Evolutionary conservation across 1,140 invertebrate genomes (phyloP), one percentile per base, ranked within the genome.

Genomic region (Lerema accius): DNA sequence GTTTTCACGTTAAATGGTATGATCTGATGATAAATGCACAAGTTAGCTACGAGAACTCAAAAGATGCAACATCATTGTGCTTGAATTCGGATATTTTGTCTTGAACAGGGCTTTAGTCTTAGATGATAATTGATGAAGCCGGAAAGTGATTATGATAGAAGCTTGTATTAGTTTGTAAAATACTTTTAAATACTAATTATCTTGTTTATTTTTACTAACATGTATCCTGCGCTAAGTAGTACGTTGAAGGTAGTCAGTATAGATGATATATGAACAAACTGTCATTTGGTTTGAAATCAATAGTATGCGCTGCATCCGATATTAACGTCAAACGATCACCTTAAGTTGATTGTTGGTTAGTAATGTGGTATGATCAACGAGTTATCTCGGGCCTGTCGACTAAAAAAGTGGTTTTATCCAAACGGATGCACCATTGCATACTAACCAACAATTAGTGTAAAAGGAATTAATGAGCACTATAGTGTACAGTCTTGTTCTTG

Each of bases 361-460:
- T 67, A 67, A 66, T 59, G 35, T 19, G 16, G 26, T 37, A 35
- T 55, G 28, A 43, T 65, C 58, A 56, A 51, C 61, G 39, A 58
- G 63, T 69, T 66, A 66, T 69, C 26, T 60, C 11, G 26, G 40
- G 43, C 65, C 32, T n/a, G 71, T 68, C 14, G 56, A 23, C 39
- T 65, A 66, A 64, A 78, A 78, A 78, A 75, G 63, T 65, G 45
- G 69, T 65, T 78, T 75, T 50, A 72, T 72, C 53, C 73, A 73
- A 83, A 71, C 76, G 82, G 79, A 88, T 84, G 73, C 75, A 72
- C 59, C 69, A 61, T 73, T 64, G 69, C 71, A 71, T 72, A 81
- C 74, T 75, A 76, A 71, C 75, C 65, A 63, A 79, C 76, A 81
- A 84, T 84, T 84, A 83, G 80, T 75, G 69, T 73, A 67, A 75